Base-by-base conservation (phyloP, 2,797 vertebrate species). In the Spatula versicolor region DNA sequence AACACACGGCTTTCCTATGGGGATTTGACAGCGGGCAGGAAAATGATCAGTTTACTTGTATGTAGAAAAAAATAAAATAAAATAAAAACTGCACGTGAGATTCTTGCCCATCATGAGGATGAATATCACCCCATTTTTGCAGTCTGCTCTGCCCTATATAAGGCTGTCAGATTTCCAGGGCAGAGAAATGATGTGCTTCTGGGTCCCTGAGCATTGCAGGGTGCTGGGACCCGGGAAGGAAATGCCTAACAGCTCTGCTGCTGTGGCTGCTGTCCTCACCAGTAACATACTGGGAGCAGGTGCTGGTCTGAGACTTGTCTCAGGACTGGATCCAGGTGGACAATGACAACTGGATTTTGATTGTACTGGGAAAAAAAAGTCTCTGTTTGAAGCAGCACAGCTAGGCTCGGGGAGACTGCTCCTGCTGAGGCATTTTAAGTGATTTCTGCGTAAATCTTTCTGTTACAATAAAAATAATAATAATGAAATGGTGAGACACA, bases 381-480 rank as follows among this genome's bases (percentile, higher is more conserved):
- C 78, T 62, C 76, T 62, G 30, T 72, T 79, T 62, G 67, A 64
- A 90, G 45, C 39, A 69, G 79, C 52, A 16, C 0, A 0, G 31
- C 48, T 62, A 0, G 0, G 46, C 67, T 85, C 48, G 20, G 18
- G 74, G 83, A 48, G 43, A 16, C 35, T 91, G 63, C 30, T 86
- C n/a, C 55, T 75, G 63, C 78, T 71, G 84, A 64, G 72, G 20
- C 41, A 31, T 67, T 94, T 72, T 37, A 43, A 69, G 88, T 48
- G 66, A 93, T 81, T 73, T 56, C 82, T 45, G 30, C 50, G 13
- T 22, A 81, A 81, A 76, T 14, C 55, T 92, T 93, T 90, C 91
- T 31, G 69, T 14, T 39, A 26, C 0, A 12, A n/a, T 78, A 73
- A 90, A 77, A 90, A 77, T 25, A 88, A 71, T 12, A 55, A 35